Percentiles rank a stretch among this genome's conserved stretches.
Evolutionary conservation across 2,797 vertebrate species (phyloP).

Genomic region (Erethizon dorsatum): DNA sequence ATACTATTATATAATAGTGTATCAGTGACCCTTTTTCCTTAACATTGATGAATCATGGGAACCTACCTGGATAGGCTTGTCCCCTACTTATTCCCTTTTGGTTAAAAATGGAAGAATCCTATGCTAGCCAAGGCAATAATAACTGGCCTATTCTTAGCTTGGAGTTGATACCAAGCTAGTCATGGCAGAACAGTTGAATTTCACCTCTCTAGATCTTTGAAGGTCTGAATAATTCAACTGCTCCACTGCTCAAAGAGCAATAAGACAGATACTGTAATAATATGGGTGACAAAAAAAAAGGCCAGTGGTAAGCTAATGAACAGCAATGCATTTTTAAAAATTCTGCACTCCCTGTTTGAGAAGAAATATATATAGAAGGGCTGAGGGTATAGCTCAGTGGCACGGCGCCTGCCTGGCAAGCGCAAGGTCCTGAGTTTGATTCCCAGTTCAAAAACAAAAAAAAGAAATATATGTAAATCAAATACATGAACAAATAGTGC

Average conservation of each 20-base stretch:
- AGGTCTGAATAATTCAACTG: constrained; percentile 64
- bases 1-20: neutral
- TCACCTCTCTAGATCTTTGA: constrained; percentile 45
- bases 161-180: constrained; percentile 35
- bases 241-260: neutral
- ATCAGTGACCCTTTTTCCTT: constrained; percentile 5
- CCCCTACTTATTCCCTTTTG: constrained; percentile 43
- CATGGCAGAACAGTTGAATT: constrained; percentile 12
- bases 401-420: no score
- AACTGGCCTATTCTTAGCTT: constrained; percentile 29
- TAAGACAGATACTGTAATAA: constrained; percentile 8
- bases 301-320: neutral
- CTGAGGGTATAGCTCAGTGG: no score
- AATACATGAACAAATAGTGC: neutral
- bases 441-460: no score
- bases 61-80: neutral
- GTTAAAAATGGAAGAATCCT: constrained; percentile 59
- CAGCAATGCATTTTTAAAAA: constrained; percentile 25
- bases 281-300: constrained; percentile 5
- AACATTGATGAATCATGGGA: constrained; percentile 14
- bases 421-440: no score
- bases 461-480: no score
- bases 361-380: neutral
- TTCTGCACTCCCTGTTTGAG: neutral
- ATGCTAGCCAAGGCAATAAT: constrained; percentile 16